These are phyloP conservation scores for Lysandra bellargus DNA, from an alignment of 2,888 invertebrate species.

Conservation along the genomic window DNA sequence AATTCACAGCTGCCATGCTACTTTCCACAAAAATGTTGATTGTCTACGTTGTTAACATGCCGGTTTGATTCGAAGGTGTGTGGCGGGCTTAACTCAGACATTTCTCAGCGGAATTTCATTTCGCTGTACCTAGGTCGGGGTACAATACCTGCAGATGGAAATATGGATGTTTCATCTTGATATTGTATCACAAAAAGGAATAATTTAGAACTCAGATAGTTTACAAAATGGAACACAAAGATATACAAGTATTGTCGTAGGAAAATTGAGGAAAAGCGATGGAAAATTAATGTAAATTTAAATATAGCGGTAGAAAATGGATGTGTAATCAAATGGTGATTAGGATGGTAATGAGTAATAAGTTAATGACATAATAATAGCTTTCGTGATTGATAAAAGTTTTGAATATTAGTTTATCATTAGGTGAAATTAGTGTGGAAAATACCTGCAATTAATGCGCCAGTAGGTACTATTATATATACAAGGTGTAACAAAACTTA, in stretches of 20 bases:
- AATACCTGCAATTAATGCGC: neutral
- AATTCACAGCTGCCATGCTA: too few relatives aligned
- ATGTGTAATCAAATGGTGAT: neutral
- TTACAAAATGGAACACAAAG: neutral
- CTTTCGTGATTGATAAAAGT: neutral
- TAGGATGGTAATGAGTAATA: neutral
- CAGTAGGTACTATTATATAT: too few relatives aligned
- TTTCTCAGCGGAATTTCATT: conserved; percentile 5
- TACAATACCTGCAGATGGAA: neutral
- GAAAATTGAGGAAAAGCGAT: neutral
- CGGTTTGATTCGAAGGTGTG: neutral
- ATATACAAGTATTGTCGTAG: neutral
- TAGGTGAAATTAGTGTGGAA: neutral
- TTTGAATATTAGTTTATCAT: neutral
- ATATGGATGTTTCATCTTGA: conserved; percentile 4
- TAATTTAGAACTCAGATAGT: neutral
- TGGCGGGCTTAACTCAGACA: neutral
- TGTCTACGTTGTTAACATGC: too few relatives aligned
- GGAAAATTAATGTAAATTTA: too few relatives aligned
- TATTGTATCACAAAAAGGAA: neutral
- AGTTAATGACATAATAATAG: neutral
- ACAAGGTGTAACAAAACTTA: too few relatives aligned
- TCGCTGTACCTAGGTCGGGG: neutral
- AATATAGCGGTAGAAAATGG: too few relatives aligned
- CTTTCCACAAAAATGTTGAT: too few relatives aligned